Conservation (phyloP, 2,113 vertebrate species). For the Oncorhynchus nerka region DNA sequence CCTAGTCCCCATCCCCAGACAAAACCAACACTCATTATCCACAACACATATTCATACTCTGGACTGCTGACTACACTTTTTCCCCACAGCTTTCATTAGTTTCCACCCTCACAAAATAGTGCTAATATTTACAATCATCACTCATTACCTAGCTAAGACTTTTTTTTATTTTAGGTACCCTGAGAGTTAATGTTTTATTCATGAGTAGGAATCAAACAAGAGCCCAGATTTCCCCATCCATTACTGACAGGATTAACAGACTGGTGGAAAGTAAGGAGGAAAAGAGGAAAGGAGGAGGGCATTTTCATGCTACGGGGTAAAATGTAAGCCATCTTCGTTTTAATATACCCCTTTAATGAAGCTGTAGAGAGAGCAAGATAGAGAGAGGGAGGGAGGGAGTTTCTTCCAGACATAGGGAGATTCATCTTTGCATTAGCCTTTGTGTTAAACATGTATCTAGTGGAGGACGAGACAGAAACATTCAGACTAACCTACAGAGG, state of each 20-base stretch:
- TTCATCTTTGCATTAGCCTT: conserved; percentile 57
- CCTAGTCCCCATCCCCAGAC: conserved; percentile 4
- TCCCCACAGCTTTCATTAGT: not conserved
- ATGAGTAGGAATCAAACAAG: conserved; percentile 53
- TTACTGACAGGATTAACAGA: conserved; percentile 57
- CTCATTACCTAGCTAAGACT: conserved; percentile 48
- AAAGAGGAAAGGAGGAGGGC: not conserved
- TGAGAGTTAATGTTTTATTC: conserved; percentile 58
- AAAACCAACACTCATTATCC: not conserved
- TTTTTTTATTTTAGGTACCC: conserved; percentile 12
- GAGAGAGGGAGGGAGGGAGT: not conserved
- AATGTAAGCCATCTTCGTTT: conserved; percentile 50
- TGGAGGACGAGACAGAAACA: conserved; percentile 8
- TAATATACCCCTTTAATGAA: conserved; percentile 5
- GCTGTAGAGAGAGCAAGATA: too few relatives aligned
- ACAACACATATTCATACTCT: not conserved
- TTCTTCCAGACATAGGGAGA: conserved; percentile 36
- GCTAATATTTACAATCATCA: conserved; percentile 40
- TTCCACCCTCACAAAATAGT: conserved; percentile 23
- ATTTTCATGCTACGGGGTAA: conserved; percentile 31
- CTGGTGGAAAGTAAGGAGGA: conserved; percentile 23
- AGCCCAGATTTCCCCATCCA: conserved; percentile 53
- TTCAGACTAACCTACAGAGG: not conserved
- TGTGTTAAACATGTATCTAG: conserved; percentile 20
- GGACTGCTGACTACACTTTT: conserved; percentile 30